Evolutionary conservation across 2,888 invertebrate genomes (phyloP).

Genomic region (Tinea pellionella): DNA sequence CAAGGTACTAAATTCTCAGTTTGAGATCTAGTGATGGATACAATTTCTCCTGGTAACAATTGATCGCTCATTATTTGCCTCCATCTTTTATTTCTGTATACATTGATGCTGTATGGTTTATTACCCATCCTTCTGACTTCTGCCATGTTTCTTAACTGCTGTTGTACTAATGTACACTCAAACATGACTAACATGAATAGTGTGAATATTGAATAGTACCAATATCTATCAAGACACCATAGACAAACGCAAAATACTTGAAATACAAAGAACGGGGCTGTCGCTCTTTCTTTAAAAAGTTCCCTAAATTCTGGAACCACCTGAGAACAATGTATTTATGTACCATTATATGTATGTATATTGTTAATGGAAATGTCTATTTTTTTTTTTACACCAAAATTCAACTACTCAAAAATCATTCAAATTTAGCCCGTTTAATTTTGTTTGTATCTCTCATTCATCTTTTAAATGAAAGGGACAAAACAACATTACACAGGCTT

Average conservation of each 20-base stretch:
- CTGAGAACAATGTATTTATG: conserved; percentile 33
- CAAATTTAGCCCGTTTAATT: no score
- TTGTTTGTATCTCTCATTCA: no score
- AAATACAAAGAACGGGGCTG: conserved; percentile 99
- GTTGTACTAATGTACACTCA: conserved; percentile 98
- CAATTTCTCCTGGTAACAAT: conserved; percentile 94
- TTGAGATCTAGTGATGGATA: conserved; percentile 90
- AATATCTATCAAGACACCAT: conserved; percentile 99
- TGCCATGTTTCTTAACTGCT: conserved; percentile 97
- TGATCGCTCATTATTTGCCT: conserved; percentile 86
- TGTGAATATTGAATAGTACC: conserved; percentile 98
- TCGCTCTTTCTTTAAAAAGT: conserved; percentile 96
- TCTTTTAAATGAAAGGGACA: no score
- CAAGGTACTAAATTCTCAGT: conserved; percentile 96
- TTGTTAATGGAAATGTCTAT: no score
- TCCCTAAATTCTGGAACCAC: conserved; percentile 97
- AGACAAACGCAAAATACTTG: conserved; percentile 99
- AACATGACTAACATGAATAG: conserved; percentile 95
- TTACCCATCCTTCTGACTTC: conserved; percentile 99
- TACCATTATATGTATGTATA: not conserved
- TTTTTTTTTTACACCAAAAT: no score
- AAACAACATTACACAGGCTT: no score
- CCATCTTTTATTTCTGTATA: conserved; percentile 93
- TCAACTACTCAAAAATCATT: no score
- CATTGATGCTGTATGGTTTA: conserved; percentile 91